Evolutionary conservation across 2,888 invertebrate species (phyloP).

Genomic region (Himalopsyche tibetana): DNA sequence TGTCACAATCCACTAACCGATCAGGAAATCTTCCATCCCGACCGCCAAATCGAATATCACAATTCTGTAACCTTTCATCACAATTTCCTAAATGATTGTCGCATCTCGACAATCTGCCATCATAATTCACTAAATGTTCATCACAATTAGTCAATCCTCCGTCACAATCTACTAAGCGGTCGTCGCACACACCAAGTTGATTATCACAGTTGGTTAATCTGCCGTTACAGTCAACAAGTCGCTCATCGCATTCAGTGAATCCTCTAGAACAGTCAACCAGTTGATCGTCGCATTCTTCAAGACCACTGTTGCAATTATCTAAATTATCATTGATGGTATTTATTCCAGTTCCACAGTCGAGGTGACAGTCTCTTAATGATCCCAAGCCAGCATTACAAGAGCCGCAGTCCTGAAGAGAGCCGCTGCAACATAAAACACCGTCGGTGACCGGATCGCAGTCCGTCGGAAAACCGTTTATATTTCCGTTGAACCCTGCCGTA

Average conservation of each 20-base stretch:
- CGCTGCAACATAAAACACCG: slow-evolving; percentile 62
- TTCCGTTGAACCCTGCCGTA: slow-evolving; percentile 69
- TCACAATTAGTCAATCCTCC: slow-evolving; percentile 50
- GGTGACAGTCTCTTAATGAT: slow-evolving; percentile 68
- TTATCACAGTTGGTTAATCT: slow-evolving; percentile 58
- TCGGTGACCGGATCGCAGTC: slow-evolving; percentile 68
- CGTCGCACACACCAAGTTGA: slow-evolving; percentile 6
- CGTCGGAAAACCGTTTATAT: slow-evolving; percentile 72
- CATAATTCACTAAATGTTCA: slow-evolving; percentile 49
- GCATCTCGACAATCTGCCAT: slow-evolving; percentile 47
- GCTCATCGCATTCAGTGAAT: slow-evolving; percentile 45
- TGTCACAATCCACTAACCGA: slow-evolving; percentile 53
- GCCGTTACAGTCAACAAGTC: slow-evolving; percentile 55
- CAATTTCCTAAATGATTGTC: slow-evolving; percentile 49
- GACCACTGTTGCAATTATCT: slow-evolving; percentile 55
- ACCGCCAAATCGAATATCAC: slow-evolving; percentile 46
- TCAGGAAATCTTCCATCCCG: slow-evolving; percentile 27
- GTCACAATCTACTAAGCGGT: slow-evolving; percentile 48
- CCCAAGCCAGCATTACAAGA: slow-evolving; percentile 75
- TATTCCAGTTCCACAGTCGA: slow-evolving; percentile 58
- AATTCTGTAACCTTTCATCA: slow-evolving; percentile 47
- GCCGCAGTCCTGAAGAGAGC: slow-evolving; percentile 63
- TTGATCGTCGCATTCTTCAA: slow-evolving; percentile 53
- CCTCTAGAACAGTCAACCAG: slow-evolving; percentile 50
- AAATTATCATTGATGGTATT: slow-evolving; percentile 48